These are phyloP conservation scores for Xylocampa areola DNA, from an alignment of 2,888 invertebrate species.

Conservation along the genomic window DNA sequence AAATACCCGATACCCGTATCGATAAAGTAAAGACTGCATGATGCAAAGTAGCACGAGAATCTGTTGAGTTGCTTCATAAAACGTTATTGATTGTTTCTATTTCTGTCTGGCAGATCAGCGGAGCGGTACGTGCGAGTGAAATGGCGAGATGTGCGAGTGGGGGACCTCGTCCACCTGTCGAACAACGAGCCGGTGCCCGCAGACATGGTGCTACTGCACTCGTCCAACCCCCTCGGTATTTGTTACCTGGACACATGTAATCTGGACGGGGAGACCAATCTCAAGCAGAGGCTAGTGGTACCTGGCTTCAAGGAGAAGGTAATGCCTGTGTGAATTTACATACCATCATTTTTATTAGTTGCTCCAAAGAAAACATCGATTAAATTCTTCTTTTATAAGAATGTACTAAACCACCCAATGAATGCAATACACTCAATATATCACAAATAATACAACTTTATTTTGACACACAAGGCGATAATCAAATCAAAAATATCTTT, in stretches of 20 bases:
- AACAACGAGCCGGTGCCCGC: conserved; percentile 99
- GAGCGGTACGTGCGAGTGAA: conserved; percentile 95
- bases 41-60: conserved; percentile 26
- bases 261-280: conserved; percentile 98
- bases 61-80: conserved; percentile 45
- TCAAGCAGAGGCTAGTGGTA: conserved; percentile 97
- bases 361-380: too few relatives aligned
- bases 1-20: conserved; percentile 12
- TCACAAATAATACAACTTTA: too few relatives aligned
- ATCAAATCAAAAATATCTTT: too few relatives aligned
- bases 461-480: too few relatives aligned
- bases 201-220: conserved; percentile 96
- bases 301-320: conserved; percentile 93
- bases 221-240: conserved; percentile 96
- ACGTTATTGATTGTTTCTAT: conserved; percentile 55
- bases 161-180: conserved; percentile 98
- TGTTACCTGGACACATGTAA: conserved; percentile 99
- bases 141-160: conserved; percentile 97
- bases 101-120: conserved; percentile 90
- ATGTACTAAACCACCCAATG: too few relatives aligned
- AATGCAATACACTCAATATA: too few relatives aligned
- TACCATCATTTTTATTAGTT: too few relatives aligned
- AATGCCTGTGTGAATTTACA: conserved; percentile 36
- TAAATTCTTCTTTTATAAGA: too few relatives aligned
- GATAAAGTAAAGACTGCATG: conserved; percentile 24